These are phyloP conservation scores for Anodontia alba DNA, from an alignment of 2,888 invertebrate genomes.

Conservation along the genomic window DNA sequence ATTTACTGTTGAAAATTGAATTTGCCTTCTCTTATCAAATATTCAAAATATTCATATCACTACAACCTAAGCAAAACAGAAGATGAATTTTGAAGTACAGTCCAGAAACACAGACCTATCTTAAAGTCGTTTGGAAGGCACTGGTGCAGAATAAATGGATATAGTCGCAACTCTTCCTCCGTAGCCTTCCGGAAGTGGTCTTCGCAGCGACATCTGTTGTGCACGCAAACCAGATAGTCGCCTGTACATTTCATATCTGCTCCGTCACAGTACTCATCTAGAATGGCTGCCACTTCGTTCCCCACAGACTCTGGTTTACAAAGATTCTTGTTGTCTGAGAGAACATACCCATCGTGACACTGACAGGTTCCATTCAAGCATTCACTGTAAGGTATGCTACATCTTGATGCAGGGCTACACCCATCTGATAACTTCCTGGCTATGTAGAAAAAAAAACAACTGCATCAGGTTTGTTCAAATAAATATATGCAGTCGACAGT, in stretches of 20 bases:
- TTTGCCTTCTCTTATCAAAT: too few relatives aligned
- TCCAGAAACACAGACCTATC: conserved; percentile 57
- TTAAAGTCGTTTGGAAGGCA: conserved; percentile 53
- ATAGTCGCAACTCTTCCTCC: conserved; percentile 38
- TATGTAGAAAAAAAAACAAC: background rate
- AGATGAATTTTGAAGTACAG: too few relatives aligned
- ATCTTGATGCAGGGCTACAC: background rate
- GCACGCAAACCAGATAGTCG: conserved; percentile 38
- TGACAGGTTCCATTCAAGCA: background rate
- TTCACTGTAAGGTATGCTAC: background rate
- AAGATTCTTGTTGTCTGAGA: background rate
- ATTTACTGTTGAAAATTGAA: too few relatives aligned
- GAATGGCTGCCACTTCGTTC: conserved; percentile 25
- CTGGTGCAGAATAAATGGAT: conserved; percentile 47
- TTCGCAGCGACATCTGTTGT: conserved; percentile 46
- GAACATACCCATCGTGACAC: background rate
- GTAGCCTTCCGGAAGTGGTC: conserved; percentile 43
- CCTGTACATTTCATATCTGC: conserved; percentile 29
- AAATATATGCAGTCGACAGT: too few relatives aligned
- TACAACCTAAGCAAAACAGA: too few relatives aligned
- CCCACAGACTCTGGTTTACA: conserved; percentile 44
- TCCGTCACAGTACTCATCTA: conserved; percentile 36
- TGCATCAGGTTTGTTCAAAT: too few relatives aligned
- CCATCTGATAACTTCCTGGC: background rate
- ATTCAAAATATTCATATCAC: too few relatives aligned